phyloP scores from a whole-genome alignment of 1,140 invertebrate species.

The Bombus affinis region DNA sequence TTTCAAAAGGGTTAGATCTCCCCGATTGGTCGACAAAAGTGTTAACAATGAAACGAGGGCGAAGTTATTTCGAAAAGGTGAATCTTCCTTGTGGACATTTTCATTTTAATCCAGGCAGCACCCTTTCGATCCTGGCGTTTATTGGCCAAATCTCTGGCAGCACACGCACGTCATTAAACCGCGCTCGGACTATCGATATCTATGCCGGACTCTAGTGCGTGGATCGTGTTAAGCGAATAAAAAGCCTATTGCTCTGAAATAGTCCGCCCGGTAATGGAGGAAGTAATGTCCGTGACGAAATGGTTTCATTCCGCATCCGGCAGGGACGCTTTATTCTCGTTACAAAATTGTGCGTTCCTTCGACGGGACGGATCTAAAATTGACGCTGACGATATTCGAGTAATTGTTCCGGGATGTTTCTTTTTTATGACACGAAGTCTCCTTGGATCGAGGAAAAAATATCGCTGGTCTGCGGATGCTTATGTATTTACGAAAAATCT shows the following conservation, averaged over 20 bases:
- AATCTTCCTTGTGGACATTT: conserved; percentile 56
- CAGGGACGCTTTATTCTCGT: not conserved
- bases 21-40: not conserved
- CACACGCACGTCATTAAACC: conserved; percentile 81
- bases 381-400: not conserved
- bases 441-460: not conserved
- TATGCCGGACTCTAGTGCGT: conserved; percentile 73
- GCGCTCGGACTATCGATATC: conserved; percentile 77
- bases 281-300: conserved; percentile 58
- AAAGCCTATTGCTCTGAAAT: conserved; percentile 73
- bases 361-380: not conserved
- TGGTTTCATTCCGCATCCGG: conserved; percentile 26
- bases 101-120: conserved; percentile 60
- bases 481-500: not conserved
- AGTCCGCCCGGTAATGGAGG: conserved; percentile 19
- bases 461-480: not conserved
- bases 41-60: not conserved
- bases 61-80: conserved; percentile 20
- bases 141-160: conserved; percentile 81
- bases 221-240: conserved; percentile 77
- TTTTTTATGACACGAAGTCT: not conserved
- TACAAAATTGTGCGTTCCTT: conserved; percentile 14
- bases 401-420: not conserved
- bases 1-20: not conserved
- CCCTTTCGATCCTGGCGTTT: conserved; percentile 66